phyloP scores from a whole-genome alignment of 1,140 invertebrate species.

The Ips nitidus region DNA sequence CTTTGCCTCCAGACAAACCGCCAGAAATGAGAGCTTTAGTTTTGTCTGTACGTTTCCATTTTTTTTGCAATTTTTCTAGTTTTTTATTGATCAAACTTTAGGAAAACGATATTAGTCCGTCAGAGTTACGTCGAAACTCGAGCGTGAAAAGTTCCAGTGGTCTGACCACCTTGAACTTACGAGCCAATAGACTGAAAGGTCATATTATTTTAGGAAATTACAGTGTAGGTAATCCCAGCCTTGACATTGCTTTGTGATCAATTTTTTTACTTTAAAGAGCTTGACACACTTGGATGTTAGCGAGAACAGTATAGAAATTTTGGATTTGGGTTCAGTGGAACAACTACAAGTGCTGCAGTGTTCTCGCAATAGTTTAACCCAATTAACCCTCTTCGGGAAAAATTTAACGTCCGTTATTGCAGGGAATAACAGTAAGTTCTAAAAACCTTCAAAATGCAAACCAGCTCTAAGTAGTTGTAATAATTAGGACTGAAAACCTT shows the following conservation, averaged over 20 bases:
- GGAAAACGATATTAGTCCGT: neutral
- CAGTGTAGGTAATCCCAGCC: constrained; percentile 61
- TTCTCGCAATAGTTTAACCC: constrained; percentile 68
- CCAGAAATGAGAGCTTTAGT: constrained; percentile 57
- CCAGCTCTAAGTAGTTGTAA: too few relatives aligned
- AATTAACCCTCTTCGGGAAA: constrained; percentile 69
- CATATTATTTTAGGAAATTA: constrained; percentile 83
- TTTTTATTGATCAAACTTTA: neutral
- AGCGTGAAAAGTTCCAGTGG: constrained; percentile 28
- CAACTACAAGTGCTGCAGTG: constrained; percentile 71
- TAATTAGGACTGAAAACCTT: constrained; percentile 65
- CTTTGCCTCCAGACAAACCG: constrained; percentile 54
- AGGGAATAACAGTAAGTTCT: constrained; percentile 70
- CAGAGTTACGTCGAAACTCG: constrained; percentile 30
- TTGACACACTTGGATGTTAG: constrained; percentile 75
- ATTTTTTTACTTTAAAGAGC: constrained; percentile 54
- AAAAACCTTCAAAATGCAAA: neutral
- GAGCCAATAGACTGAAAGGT: constrained; percentile 75
- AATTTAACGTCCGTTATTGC: constrained; percentile 69
- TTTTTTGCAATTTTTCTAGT: neutral
- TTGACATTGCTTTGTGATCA: neutral
- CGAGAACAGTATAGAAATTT: constrained; percentile 73
- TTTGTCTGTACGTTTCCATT: constrained; percentile 44
- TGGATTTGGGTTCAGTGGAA: constrained; percentile 70
- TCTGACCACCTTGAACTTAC: constrained; percentile 70